Evolutionary conservation across 2,797 vertebrate genomes (phyloP).

Genomic region (Erethizon dorsatum): DNA sequence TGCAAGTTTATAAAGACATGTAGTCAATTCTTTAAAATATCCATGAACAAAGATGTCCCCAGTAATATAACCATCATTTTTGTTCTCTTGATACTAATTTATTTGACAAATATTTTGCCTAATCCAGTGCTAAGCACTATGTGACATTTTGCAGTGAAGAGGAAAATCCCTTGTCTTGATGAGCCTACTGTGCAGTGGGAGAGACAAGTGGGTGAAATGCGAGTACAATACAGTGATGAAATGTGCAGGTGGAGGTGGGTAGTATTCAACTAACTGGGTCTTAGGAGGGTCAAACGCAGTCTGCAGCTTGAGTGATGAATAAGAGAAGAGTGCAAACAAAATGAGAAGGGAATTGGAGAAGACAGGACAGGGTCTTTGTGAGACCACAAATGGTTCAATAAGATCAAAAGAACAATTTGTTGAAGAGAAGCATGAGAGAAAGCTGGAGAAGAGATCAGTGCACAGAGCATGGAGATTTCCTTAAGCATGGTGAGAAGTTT

Average conservation of each 20-base stretch:
- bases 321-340: not conserved
- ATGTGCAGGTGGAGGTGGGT: not conserved
- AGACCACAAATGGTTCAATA: not conserved
- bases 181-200: not conserved
- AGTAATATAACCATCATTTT: not conserved
- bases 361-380: not conserved
- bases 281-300: not conserved
- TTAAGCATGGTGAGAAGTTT: not conserved
- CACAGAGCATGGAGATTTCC: rapidly evolving
- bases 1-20: not conserved
- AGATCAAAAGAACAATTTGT: not conserved
- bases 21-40: not conserved
- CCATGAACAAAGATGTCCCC: not conserved
- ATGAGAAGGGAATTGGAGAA: not conserved
- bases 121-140: not conserved
- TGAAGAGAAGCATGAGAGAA: not conserved
- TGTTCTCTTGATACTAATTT: constrained; percentile 33
- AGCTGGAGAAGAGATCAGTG: not conserved
- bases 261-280: not conserved
- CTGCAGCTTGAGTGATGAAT: not conserved
- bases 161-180: not conserved
- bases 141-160: not conserved
- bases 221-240: not conserved
- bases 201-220: not conserved
- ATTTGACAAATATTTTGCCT: not conserved